These are phyloP conservation scores for Parasteatoda tepidariorum DNA, from an alignment of 1,140 invertebrate genomes.

Conservation along the genomic window DNA sequence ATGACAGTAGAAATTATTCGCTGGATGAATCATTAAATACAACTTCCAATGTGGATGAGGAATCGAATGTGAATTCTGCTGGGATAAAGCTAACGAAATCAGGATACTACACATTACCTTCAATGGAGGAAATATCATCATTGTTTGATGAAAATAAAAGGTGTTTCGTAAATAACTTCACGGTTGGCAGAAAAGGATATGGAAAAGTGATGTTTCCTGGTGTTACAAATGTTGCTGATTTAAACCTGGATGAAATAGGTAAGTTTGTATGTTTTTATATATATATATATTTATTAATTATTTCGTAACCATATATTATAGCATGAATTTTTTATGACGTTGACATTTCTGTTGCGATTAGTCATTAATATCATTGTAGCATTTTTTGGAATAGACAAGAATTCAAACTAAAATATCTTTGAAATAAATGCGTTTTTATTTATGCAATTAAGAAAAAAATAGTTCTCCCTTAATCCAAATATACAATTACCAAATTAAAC, in stretches of 20 bases:
- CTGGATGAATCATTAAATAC: background rate
- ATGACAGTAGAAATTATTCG: background rate
- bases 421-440: no score
- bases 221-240: slow-evolving; percentile 85
- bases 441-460: no score
- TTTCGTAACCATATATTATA: no score
- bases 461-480: no score
- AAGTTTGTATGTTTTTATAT: no score
- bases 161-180: slow-evolving; percentile 91
- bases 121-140: slow-evolving; percentile 78
- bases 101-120: slow-evolving; percentile 89
- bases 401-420: no score
- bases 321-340: no score
- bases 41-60: background rate
- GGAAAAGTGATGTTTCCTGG: slow-evolving; percentile 92
- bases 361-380: no score
- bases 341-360: no score
- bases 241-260: slow-evolving; percentile 91
- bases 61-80: slow-evolving; percentile 67
- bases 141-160: slow-evolving; percentile 77
- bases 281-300: no score
- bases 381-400: no score
- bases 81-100: slow-evolving; percentile 72
- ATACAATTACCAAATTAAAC: no score
- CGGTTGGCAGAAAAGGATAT: slow-evolving; percentile 88